Evolutionary conservation across 1,140 invertebrate genomes (phyloP), one percentile per base, ranked within the genome.

Genomic region (Leptonema lineaticorne): DNA sequence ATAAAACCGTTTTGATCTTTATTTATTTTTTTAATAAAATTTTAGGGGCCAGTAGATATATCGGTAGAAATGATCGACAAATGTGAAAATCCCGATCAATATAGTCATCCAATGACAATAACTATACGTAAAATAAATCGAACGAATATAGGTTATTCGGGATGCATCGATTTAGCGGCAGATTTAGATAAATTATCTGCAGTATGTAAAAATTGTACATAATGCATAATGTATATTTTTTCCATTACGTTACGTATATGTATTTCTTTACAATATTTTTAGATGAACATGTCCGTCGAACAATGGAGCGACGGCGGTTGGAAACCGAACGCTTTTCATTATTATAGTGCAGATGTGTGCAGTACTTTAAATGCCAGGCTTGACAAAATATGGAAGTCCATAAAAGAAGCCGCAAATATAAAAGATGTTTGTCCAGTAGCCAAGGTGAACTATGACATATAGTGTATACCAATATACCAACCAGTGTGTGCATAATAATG

Each of bases 221-320:
- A 6, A 6, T 6, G 11, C 11, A 11, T 33, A 6, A 11, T 11
- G 30, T 33, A n/a, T n/a, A n/a, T n/a, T n/a, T n/a, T n/a, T n/a
- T n/a, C n/a, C n/a, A 33, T 33, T 33, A 33, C 11, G 5, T 5
- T 33, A 33, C 5, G 11, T 6, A 6, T 6, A 5, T 16, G 16
- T 48, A 48, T 48, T 16, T 48, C 6, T 48, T 16, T 16, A n/a
- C n/a, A n/a, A 2, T 5, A 24, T 50, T 53, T 60, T 27, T 37
- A 69, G 68, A 3, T 66, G 14, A 69, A 69, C 45, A 7, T 69
- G 41, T 60, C 63, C 5, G 37, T 41, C 4, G 63, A 63, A 11
- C 59, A 66, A 45, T 72, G 71, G 71, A 68, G 71, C 3, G 71
- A 72, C 60, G 71, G 71, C 0, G 71, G 71, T n/a, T 72, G 71